Conservation (phyloP, 2,888 invertebrate species). For the Cenopis cana region DNA sequence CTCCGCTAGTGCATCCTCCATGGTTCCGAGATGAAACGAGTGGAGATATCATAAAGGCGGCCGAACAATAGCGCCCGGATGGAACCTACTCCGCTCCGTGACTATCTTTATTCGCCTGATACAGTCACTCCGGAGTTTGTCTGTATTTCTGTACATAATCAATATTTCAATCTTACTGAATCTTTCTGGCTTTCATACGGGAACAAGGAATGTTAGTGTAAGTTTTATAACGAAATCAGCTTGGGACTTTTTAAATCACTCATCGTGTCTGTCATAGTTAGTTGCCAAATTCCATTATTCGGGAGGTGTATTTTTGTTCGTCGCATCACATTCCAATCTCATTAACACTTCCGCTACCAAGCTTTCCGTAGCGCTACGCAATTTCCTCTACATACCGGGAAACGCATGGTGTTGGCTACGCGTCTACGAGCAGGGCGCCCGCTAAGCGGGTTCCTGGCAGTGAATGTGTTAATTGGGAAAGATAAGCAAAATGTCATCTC, state of each 20-base stretch:
- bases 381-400: no score
- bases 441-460: no score
- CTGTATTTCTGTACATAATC: slow-evolving; percentile 19
- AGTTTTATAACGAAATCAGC: background rate
- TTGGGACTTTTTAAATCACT: background rate
- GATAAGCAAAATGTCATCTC: no score
- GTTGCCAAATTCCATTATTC: no score
- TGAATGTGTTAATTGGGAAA: no score
- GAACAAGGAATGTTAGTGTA: background rate
- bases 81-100: slow-evolving; percentile 12
- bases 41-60: slow-evolving; percentile 40
- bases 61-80: slow-evolving; percentile 31
- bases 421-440: no score
- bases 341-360: no score
- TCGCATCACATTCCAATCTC: no score
- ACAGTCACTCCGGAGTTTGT: slow-evolving; percentile 22
- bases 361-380: no score
- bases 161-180: slow-evolving; percentile 18
- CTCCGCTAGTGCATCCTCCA: background rate
- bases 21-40: slow-evolving; percentile 38
- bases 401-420: no score
- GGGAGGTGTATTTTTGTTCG: no score
- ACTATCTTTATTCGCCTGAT: slow-evolving; percentile 31
- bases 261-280: no score
- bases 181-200: background rate